Evolutionary conservation across 2,888 invertebrate genomes (phyloP).

Genomic region (Lithophane ornitopus): DNA sequence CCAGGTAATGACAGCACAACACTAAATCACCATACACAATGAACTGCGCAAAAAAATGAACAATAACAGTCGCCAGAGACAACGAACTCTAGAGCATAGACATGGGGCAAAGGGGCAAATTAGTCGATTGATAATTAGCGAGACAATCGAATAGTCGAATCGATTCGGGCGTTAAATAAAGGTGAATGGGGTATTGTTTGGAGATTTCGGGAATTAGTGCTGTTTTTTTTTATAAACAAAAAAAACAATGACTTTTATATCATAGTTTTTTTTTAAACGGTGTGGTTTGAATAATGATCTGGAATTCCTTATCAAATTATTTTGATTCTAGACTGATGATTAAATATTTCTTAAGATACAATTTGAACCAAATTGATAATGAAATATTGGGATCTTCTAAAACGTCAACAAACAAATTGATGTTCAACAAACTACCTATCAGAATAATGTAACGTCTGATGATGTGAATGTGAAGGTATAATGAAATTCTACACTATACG

Average conservation of each 20-base stretch:
- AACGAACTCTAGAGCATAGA: constrained; percentile 54
- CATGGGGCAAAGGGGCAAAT: constrained; percentile 42
- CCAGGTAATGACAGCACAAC: constrained; percentile 51
- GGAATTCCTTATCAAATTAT: neutral
- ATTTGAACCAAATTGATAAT: neutral
- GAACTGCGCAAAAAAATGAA: constrained; percentile 66
- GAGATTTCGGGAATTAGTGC: constrained; percentile 25
- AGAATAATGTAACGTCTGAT: neutral
- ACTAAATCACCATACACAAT: constrained; percentile 68
- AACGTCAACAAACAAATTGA: neutral
- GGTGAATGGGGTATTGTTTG: constrained; percentile 62
- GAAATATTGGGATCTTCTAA: neutral
- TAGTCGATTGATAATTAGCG: constrained; percentile 59
- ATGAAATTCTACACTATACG: constrained; percentile 7
- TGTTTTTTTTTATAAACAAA: too few relatives aligned
- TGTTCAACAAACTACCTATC: neutral
- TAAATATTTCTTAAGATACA: neutral
- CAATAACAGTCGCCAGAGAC: constrained; percentile 63
- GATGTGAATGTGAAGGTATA: too few relatives aligned
- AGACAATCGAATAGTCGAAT: constrained; percentile 60
- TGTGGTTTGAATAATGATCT: neutral
- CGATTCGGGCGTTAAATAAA: constrained; percentile 52
- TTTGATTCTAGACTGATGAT: neutral
- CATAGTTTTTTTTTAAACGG: neutral
- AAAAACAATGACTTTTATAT: too few relatives aligned